Evolutionary conservation across 1,140 invertebrate genomes (phyloP).

Genomic region (Heliconius hermathena): DNA sequence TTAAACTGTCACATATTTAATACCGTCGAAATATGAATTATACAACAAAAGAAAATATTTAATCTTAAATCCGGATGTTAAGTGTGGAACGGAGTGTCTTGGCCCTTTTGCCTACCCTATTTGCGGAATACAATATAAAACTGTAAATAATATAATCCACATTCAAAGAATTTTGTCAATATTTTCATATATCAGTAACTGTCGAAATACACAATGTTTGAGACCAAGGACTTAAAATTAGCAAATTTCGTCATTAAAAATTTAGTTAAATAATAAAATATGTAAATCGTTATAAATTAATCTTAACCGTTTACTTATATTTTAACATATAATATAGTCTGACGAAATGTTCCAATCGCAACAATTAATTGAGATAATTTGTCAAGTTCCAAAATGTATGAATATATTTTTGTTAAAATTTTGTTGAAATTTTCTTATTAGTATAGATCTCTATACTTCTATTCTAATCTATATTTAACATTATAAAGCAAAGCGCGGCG

Average conservation of each 20-base stretch:
- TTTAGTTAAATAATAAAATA: background rate
- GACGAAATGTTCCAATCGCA: background rate
- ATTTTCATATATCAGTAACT: background rate
- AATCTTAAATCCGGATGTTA: too few species aligned
- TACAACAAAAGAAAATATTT: too few species aligned
- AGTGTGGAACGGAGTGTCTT: too few species aligned
- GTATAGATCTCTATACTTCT: too few species aligned
- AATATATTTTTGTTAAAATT: background rate
- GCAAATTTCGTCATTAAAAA: background rate
- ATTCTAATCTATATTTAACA: background rate
- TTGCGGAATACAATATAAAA: too few species aligned
- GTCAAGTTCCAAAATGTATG: background rate
- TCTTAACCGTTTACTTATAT: background rate
- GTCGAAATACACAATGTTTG: background rate
- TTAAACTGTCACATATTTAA: too few species aligned
- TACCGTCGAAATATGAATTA: too few species aligned
- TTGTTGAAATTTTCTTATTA: too few species aligned
- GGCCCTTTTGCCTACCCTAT: too few species aligned
- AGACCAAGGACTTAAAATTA: background rate
- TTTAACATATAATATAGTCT: background rate
- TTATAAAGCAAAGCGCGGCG: too few species aligned
- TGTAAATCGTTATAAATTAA: constrained; percentile 7
- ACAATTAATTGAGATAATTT: background rate
- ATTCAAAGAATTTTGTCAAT: too few species aligned
- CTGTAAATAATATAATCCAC: too few species aligned